Evolutionary conservation across 2,797 vertebrate species (phyloP).

Genomic region (Cercopithecus diana): DNA sequence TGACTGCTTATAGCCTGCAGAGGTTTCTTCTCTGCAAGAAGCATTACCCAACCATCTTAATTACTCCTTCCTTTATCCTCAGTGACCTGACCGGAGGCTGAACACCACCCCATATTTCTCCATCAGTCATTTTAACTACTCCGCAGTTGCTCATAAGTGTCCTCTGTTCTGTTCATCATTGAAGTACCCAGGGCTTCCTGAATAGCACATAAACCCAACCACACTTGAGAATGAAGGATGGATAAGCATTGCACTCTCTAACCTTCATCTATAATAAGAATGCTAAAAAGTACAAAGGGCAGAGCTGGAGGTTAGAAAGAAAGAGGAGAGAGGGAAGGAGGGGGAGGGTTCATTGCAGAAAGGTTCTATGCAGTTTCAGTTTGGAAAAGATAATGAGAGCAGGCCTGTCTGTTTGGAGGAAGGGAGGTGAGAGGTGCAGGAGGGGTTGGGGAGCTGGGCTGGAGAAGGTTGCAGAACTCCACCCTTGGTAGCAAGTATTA

Average conservation of each 20-base stretch:
- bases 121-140: constrained; percentile 68
- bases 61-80: constrained; percentile 47
- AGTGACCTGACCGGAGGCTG: constrained; percentile 23
- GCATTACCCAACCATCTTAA: constrained; percentile 31
- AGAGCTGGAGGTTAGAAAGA: neutral
- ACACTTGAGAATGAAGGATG: constrained; percentile 23
- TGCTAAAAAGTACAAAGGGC: constrained; percentile 27
- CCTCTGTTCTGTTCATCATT: constrained; percentile 35
- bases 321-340: neutral
- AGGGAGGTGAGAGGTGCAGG: accelerated
- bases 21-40: neutral
- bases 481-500: neutral
- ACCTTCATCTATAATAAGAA: constrained; percentile 44
- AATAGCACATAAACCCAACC: constrained; percentile 37
- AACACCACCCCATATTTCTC: constrained; percentile 34
- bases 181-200: constrained; percentile 33
- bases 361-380: neutral
- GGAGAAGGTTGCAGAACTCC: neutral
- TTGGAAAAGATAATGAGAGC: neutral
- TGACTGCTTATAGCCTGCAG: neutral
- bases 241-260: neutral
- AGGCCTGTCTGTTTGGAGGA: accelerated
- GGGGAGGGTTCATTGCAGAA: neutral
- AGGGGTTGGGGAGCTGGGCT: accelerated
- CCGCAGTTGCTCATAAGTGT: constrained; percentile 18